A percentile compares a stretch with the other conserved stretches of the same genome.
Conservation (phyloP, 2,797 vertebrate genomes). For the Alfaro cultratus region DNA sequence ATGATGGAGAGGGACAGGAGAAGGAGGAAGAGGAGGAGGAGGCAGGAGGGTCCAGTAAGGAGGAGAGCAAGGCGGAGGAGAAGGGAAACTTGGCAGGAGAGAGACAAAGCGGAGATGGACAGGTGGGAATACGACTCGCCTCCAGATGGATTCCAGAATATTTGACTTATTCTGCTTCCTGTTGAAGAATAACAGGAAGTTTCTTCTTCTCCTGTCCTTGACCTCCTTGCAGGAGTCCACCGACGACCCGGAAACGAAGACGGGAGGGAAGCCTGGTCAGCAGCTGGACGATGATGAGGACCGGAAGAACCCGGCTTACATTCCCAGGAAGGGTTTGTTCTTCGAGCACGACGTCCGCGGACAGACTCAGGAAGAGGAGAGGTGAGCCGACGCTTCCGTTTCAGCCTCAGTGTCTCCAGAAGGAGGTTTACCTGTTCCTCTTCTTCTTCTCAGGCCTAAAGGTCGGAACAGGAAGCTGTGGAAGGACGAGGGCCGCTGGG, state of each 20-base stretch:
- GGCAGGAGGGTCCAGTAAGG: conserved; percentile 68
- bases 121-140: conserved; percentile 80
- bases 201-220: background rate
- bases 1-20: conserved; percentile 74
- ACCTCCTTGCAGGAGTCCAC: conserved; percentile 88
- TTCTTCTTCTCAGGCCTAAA: conserved; percentile 84
- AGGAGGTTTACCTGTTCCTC: background rate
- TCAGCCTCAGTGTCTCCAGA: background rate
- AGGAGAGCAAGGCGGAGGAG: conserved; percentile 83
- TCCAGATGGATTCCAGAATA: too few relatives aligned
- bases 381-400: conserved; percentile 20
- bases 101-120: conserved; percentile 95
- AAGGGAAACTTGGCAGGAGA: conserved; percentile 90
- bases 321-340: conserved; percentile 95
- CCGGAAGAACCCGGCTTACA: conserved; percentile 95
- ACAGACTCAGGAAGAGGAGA: conserved; percentile 93
- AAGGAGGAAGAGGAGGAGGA: conserved; percentile 76
- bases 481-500: conserved; percentile 98
- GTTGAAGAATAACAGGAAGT: too few relatives aligned
- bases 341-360: conserved; percentile 97
- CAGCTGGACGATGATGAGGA: conserved; percentile 96
- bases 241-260: conserved; percentile 91
- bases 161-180: too few relatives aligned
- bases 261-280: conserved; percentile 84
- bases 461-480: conserved; percentile 93